Evolutionary conservation across 1,140 invertebrate species (phyloP).

Genomic region (Pemphigus obesinymphae): DNA sequence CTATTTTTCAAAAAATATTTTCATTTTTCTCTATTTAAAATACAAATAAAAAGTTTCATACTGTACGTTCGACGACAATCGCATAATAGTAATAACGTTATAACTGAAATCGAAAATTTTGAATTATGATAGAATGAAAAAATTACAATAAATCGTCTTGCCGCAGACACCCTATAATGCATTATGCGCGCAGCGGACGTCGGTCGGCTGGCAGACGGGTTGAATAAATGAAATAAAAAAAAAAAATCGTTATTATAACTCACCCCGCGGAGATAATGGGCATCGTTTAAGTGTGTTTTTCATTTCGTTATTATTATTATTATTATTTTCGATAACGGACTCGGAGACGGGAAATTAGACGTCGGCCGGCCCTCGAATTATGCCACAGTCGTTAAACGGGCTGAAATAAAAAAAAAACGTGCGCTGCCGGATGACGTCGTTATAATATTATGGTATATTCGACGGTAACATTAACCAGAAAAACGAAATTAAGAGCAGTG

Average conservation of each 20-base stretch:
- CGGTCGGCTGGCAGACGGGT: conserved; percentile 3
- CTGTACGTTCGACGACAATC: too few relatives aligned
- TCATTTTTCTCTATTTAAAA: too few relatives aligned
- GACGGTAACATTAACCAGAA: not conserved
- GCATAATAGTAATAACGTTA: too few relatives aligned
- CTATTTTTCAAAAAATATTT: too few relatives aligned
- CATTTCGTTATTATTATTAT: too few relatives aligned
- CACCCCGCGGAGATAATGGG: conserved; percentile 32
- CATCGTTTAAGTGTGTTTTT: conserved; percentile 21
- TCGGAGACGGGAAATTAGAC: conserved; percentile 24
- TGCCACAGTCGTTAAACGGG: not conserved
- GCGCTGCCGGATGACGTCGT: not conserved
- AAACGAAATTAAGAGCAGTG: too few relatives aligned
- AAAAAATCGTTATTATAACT: conserved; percentile 1
- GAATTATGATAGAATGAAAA: not conserved
- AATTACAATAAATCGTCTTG: not conserved
- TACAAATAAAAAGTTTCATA: too few relatives aligned
- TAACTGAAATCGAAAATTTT: not conserved
- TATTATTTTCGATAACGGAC: conserved; percentile 28
- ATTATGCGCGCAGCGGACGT: too few relatives aligned
- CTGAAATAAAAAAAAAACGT: not conserved
- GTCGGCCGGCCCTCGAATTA: not conserved
- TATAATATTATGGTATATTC: too few relatives aligned
- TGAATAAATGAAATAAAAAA: too few relatives aligned
- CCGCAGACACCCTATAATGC: not conserved